Evolutionary conservation across 2,113 vertebrate species (phyloP).

Genomic region (Argyrosomus japonicus): DNA sequence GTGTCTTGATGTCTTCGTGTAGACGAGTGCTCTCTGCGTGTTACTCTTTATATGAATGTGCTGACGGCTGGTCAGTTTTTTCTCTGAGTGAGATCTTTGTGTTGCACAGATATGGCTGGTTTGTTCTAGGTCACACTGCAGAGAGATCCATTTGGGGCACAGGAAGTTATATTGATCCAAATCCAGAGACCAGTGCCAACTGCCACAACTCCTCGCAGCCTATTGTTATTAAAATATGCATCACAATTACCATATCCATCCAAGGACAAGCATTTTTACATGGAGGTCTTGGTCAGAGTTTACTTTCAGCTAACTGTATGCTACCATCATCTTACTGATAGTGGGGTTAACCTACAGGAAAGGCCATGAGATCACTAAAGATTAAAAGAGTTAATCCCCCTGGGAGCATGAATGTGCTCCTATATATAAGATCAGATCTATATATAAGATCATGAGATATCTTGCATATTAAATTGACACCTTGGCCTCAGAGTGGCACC

Average conservation of each 20-base stretch:
- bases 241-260: not conserved
- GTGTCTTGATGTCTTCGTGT: slow-evolving; percentile 32
- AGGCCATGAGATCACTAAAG: not conserved
- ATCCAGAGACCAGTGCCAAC: not conserved
- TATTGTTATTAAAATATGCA: not conserved
- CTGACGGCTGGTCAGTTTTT: slow-evolving; percentile 49
- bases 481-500: not conserved
- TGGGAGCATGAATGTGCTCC: not conserved
- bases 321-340: no score
- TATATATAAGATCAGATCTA: no score
- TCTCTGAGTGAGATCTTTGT: slow-evolving; percentile 49
- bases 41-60: slow-evolving; percentile 58
- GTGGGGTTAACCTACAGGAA: no score
- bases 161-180: slow-evolving; percentile 27
- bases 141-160: slow-evolving; percentile 33
- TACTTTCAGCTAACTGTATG: not conserved
- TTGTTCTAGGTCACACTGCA: slow-evolving; percentile 42
- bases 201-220: not conserved
- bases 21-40: slow-evolving; percentile 26
- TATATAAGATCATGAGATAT: not conserved
- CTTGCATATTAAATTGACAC: not conserved
- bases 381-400: not conserved
- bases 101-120: slow-evolving; percentile 12
- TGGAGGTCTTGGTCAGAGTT: not conserved
- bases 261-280: not conserved